These are phyloP conservation scores for Equus quagga DNA, from an alignment of 2,113 vertebrate species.

Conservation along the genomic window DNA sequence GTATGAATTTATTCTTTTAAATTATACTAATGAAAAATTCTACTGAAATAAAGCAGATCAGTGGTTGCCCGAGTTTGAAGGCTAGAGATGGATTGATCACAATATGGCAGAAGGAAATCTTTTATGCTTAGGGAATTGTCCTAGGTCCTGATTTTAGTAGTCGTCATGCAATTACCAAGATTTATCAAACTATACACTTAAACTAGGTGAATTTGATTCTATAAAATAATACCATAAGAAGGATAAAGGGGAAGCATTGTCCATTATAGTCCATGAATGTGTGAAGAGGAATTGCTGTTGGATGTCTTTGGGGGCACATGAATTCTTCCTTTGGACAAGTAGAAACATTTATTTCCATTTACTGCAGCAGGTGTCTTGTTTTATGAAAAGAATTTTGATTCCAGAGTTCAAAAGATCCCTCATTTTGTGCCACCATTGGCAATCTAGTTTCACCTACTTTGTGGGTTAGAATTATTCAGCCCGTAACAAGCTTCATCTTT, in stretches of 20 bases:
- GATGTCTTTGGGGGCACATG: not conserved
- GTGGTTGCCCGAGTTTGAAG: not conserved
- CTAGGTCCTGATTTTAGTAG: not conserved
- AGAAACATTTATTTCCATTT: not conserved
- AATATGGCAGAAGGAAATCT: not conserved
- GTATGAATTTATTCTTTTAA: not conserved
- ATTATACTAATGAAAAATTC: not conserved
- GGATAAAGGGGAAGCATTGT: not conserved
- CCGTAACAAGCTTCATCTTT: not conserved
- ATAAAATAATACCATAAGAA: not conserved
- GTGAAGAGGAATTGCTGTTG: not conserved
- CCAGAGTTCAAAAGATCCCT: not conserved
- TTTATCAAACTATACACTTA: not conserved
- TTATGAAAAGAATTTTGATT: not conserved
- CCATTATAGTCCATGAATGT: too few species aligned
- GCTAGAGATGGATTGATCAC: not conserved
- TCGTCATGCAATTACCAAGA: not conserved
- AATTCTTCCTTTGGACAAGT: not conserved
- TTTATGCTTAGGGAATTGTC: not conserved
- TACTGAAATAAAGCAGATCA: not conserved
- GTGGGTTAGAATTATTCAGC: not conserved
- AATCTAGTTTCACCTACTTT: not conserved
- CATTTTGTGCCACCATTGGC: not conserved
- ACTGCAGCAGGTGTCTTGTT: not conserved
- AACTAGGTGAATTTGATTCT: not conserved